Evolutionary conservation across 2,888 invertebrate species (phyloP).

Genomic region (Cheilosia variabilis): DNA sequence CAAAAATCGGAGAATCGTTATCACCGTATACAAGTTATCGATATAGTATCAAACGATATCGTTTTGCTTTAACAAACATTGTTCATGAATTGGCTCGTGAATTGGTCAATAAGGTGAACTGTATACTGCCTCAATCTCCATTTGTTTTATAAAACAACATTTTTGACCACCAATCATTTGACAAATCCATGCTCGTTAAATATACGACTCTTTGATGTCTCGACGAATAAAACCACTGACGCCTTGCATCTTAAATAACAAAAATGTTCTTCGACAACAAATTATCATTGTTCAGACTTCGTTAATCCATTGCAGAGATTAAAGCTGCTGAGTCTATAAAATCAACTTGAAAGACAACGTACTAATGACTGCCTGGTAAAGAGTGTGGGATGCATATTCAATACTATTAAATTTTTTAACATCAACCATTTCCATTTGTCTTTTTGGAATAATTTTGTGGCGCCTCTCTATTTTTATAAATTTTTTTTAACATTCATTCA

Average conservation of each 20-base stretch:
- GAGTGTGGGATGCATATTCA: slow-evolving; percentile 36
- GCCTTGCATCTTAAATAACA: slow-evolving; percentile 2
- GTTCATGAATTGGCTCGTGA: no score
- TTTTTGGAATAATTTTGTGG: slow-evolving; percentile 46
- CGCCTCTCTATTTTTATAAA: slow-evolving; percentile 59
- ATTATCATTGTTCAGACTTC: slow-evolving; percentile 6
- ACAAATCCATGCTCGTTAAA: no score
- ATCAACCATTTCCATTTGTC: slow-evolving; percentile 16
- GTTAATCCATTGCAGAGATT: background rate
- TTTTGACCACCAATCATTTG: no score
- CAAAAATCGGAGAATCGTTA: no score
- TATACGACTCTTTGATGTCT: no score
- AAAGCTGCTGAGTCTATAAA: background rate
- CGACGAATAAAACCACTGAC: no score
- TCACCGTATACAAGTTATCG: no score
- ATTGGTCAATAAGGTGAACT: no score
- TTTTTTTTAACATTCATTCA: slow-evolving; percentile 46
- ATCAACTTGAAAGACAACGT: slow-evolving; percentile 22
- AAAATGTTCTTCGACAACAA: slow-evolving; percentile 1
- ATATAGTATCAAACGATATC: no score
- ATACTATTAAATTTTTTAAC: slow-evolving; percentile 35
- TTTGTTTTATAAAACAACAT: no score
- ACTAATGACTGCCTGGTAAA: slow-evolving; percentile 24
- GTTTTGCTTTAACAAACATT: no score
- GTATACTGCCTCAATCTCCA: no score